Base-by-base conservation (phyloP, 2,113 vertebrate genomes). In the Mesitornis unicolor region DNA sequence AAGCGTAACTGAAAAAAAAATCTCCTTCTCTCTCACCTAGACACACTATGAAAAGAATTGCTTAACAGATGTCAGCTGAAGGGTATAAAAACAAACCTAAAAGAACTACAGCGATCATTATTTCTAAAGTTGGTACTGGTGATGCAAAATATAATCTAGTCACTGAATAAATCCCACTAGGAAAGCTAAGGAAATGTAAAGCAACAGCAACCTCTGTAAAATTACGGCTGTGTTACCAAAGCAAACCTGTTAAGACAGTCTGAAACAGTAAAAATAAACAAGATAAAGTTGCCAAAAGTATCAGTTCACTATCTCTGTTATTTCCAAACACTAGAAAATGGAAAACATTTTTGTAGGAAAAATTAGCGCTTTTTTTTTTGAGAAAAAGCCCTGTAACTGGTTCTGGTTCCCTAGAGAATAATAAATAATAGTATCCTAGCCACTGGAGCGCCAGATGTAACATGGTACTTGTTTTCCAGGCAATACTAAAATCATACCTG, bases 51-150 rank as follows among this genome's bases (percentile, higher is more conserved):
- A 68, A 87, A 90, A 86, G 84, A 68, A 93, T 86, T 89, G 89
- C 60, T 83, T 85, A 97, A 93, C 29, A 89, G 92, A 94, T 89
- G 79, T 87, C 92, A 95, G 51, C 80, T 95, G 90, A 77, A 95
- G 75, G 78, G 84, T 90, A 94, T 53, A 85, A 95, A 92, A 92
- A 70, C 81, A 91, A 94, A 64, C 85, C 64, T 67, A 24, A 96
- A 97, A 90, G 59, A 86, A 54, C 60, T 78, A 61, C 77, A 91
- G 81, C 78, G 93, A 93, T 42, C 86, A 74, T 68, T 50, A 67
- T 69, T 84, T 94, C 86, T 82, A 95, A n/a, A 96, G 38, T 57
- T 95, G 54, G 21, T 67, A 65, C 7, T 43, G 53, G 54, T 82
- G 84, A 94, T 89, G 57, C 59, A 92, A 93, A 97, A 81, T 56